These are phyloP conservation scores for Mythimna albipuncta DNA, from an alignment of 2,888 invertebrate species.

Conservation along the genomic window DNA sequence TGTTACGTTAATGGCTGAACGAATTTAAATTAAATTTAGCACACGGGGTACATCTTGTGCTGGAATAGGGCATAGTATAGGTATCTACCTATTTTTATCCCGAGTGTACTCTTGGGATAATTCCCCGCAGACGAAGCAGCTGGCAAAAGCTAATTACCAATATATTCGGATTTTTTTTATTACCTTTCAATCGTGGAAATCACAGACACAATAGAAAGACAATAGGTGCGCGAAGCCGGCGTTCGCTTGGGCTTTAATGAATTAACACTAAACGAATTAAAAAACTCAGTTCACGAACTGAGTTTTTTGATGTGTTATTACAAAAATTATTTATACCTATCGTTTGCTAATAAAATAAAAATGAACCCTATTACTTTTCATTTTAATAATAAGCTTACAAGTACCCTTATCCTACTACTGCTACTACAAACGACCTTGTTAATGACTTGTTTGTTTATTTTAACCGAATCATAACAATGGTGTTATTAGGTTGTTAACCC, in stretches of 20 bases:
- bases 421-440: constrained; percentile 40
- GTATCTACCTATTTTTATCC: too few species aligned
- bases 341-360: background rate
- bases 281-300: background rate
- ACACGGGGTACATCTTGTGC: too few species aligned
- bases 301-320: background rate
- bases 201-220: too few species aligned
- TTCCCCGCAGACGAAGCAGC: too few species aligned
- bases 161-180: background rate
- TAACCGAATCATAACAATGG: constrained; percentile 32
- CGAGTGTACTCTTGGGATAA: too few species aligned
- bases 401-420: constrained; percentile 5
- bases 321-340: background rate
- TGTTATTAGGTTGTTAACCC: constrained; percentile 35
- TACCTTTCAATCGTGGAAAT: too few species aligned
- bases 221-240: too few species aligned
- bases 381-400: background rate
- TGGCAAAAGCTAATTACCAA: background rate
- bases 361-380: background rate
- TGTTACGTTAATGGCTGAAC: background rate
- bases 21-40: too few species aligned
- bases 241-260: too few species aligned
- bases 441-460: constrained; percentile 39
- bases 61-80: too few species aligned
- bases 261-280: background rate